Percentiles rank a stretch among this genome's conserved stretches.
phyloP scores from a whole-genome alignment of 23 tunicate genomes.

The Halocynthia aurantium region DNA sequence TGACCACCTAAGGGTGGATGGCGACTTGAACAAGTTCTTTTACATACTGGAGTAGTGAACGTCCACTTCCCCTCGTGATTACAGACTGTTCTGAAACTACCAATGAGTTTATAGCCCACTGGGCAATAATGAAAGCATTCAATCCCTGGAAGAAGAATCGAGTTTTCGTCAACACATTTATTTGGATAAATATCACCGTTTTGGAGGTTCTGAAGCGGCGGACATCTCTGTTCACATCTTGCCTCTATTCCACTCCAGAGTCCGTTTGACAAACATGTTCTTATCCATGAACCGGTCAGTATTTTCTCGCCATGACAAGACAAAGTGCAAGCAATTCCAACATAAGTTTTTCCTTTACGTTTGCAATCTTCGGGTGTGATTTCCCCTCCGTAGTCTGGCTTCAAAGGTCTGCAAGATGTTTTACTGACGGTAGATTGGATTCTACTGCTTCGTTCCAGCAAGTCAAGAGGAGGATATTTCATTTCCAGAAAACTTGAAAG shows the following conservation, averaged over 20 bases:
- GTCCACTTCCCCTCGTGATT: slow-evolving; percentile 40
- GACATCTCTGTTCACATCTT: slow-evolving; percentile 11
- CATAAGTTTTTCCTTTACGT: neutral
- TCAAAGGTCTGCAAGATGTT: neutral
- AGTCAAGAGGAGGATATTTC: slow-evolving; percentile 26
- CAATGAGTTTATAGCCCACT: slow-evolving; percentile 13
- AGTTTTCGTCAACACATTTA: neutral
- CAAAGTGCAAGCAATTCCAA: slow-evolving; percentile 3
- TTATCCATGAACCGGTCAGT: slow-evolving; percentile 10
- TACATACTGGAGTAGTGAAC: slow-evolving; percentile 31
- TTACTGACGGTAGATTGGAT: neutral
- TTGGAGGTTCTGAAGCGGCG: neutral
- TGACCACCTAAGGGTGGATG: slow-evolving; percentile 18
- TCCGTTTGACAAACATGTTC: slow-evolving; percentile 34
- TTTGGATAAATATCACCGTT: slow-evolving; percentile 1
- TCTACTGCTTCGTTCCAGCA: neutral
- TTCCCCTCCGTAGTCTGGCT: neutral
- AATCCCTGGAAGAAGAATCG: neutral
- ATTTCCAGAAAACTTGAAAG: slow-evolving; percentile 2
- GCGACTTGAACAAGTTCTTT: slow-evolving; percentile 22
- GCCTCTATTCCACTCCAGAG: slow-evolving; percentile 31
- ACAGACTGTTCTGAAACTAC: slow-evolving; percentile 19
- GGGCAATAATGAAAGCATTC: slow-evolving; percentile 23
- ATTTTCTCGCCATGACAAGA: slow-evolving; percentile 1
- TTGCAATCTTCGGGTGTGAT: slow-evolving; percentile 14